Evolutionary conservation across 2,797 vertebrate genomes (phyloP), one percentile per base, ranked within the genome.

Genomic region (Gambusia yucatana): DNA sequence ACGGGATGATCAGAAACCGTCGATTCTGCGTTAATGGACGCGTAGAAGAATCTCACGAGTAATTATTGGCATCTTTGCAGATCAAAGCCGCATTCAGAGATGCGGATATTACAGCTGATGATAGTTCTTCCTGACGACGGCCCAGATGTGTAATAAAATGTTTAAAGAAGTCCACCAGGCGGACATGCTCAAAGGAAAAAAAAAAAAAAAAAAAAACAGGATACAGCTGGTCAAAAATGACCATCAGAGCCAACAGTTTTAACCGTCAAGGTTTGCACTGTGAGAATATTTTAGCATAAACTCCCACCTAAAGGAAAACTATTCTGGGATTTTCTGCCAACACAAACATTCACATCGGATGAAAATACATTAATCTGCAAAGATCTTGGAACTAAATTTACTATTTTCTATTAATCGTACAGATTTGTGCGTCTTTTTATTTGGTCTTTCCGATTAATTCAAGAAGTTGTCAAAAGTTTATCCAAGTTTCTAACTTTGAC

Each of bases 191-290:
- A 9, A 83, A 78, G 81, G 82, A 94, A 94, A 96, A 25, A 39
- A 22, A 17, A 50, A 17, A 50, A 6, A 20, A 17, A 17, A 50
- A 20, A 8, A 50, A 50, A 25, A 96, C 96, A 96, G 96, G 96
- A 96, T 90, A 94, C 94, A 96, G 95, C 94, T 94, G 95, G 84
- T 76, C 91, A 86, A 84, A 85, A 44, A 67, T 48, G 82, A 86
- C 82, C 57, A 78, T 86, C 79, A 39, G 25, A 81, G 85, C 82
- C 77, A 61, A 77, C 78, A 82, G 75, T 41, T 52, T 72, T 28
- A 22, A 85, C 73, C 44, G 20, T 41, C 59, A 48, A 81, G 59
- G 46, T 52, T 44, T 39, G 25, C 5, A 36, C 65, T 85, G 70
- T 77, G 79, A 11, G 82, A 82, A 75, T 82, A 30, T 14, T 55